These are phyloP conservation scores for Drosophila setifemur DNA, from an alignment of 1,140 invertebrate genomes.

Conservation along the genomic window DNA sequence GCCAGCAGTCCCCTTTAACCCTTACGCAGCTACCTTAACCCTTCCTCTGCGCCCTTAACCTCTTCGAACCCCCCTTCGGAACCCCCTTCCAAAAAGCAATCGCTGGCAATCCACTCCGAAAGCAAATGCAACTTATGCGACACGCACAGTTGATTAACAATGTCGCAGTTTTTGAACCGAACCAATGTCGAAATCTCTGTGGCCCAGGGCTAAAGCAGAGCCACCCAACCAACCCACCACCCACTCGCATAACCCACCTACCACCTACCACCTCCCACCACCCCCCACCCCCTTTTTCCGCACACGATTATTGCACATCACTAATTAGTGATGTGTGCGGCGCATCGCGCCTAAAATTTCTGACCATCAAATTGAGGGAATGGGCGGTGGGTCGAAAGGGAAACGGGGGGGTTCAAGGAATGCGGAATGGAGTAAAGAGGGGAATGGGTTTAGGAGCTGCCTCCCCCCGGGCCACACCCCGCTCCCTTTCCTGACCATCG, in stretches of 20 bases:
- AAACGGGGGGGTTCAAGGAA: not conserved
- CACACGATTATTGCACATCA: conserved; percentile 78
- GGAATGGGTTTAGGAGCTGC: no score
- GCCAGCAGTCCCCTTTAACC: no score
- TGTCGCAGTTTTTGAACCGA: conserved; percentile 70
- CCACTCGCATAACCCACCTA: not conserved
- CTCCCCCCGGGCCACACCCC: no score
- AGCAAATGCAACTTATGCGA: conserved; percentile 60
- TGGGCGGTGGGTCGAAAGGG: not conserved
- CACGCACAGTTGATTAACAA: conserved; percentile 75
- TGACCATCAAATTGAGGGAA: conserved; percentile 30
- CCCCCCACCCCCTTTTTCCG: not conserved
- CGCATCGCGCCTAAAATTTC: conserved; percentile 65
- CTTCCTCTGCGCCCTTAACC: conserved; percentile 1
- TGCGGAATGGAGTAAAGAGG: not conserved
- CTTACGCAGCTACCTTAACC: no score
- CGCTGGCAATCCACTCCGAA: conserved; percentile 29
- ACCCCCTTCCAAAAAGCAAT: not conserved
- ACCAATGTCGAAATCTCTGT: conserved; percentile 18
- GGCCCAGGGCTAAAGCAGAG: not conserved
- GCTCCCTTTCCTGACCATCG: not conserved
- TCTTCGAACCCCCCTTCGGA: not conserved
- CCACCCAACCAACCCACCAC: not conserved
- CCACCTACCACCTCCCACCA: not conserved
- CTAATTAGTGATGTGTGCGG: conserved; percentile 74